Percentiles rank a stretch among this genome's conserved stretches.
Conservation (phyloP, 2,113 vertebrate species). For the Chloropsis cyanopogon region DNA sequence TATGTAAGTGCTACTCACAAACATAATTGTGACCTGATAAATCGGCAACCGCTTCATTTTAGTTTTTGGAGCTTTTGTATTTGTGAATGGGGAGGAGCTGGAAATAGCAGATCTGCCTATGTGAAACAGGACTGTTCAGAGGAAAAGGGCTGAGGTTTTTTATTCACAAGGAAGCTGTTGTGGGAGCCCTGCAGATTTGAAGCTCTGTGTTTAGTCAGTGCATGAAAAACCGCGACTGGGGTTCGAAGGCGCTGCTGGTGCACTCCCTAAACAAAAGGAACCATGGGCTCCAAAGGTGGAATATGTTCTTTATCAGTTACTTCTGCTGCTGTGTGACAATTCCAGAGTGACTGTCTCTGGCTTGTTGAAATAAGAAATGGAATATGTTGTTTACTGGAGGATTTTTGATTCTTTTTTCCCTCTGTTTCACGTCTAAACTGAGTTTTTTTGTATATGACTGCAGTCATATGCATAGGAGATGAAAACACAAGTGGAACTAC, state of each 20-base stretch:
- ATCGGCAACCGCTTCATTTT: background rate
- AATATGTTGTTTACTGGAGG: background rate
- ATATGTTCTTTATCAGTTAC: background rate
- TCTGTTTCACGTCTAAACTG: background rate
- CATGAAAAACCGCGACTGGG: rapidly evolving
- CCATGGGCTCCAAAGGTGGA: background rate
- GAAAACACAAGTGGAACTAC: background rate
- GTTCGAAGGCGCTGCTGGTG: background rate
- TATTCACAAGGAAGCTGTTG: background rate
- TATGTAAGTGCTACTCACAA: background rate
- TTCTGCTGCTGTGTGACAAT: background rate
- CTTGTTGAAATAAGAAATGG: background rate
- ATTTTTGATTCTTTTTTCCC: background rate
- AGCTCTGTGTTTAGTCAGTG: background rate
- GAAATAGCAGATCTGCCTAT: background rate
- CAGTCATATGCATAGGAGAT: background rate
- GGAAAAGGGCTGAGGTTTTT: background rate
- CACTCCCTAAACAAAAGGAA: background rate
- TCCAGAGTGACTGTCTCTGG: background rate
- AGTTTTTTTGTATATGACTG: background rate
- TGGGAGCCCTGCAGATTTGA: background rate
- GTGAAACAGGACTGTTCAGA: background rate
- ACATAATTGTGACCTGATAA: background rate
- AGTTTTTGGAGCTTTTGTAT: background rate
- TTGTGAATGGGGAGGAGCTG: background rate